Percentiles rank a stretch among this genome's conserved stretches.
phyloP scores from a whole-genome alignment of 2,888 invertebrate genomes.

The Patella ulyssiponensis region DNA sequence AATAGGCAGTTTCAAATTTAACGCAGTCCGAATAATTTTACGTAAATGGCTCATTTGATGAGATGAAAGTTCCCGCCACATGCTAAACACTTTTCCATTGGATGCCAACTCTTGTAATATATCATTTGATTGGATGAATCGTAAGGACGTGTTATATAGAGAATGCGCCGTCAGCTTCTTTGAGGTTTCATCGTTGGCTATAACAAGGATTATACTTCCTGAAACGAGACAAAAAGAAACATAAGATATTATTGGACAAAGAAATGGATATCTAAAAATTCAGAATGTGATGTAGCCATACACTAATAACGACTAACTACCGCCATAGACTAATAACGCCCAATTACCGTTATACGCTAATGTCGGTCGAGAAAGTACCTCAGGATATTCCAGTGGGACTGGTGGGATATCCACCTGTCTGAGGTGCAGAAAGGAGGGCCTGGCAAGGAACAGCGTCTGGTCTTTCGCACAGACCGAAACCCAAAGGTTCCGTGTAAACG shows the following conservation, averaged over 20 bases:
- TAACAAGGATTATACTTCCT: conserved; percentile 54
- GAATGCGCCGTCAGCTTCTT: conserved; percentile 55
- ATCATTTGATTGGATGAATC: conserved; percentile 56
- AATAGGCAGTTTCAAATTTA: conserved; percentile 38
- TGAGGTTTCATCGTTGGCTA: conserved; percentile 62
- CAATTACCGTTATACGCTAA: too few species aligned
- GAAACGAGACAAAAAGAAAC: conserved; percentile 24
- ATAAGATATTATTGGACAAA: neutral
- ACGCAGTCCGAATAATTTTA: conserved; percentile 49
- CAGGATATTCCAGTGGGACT: too few species aligned
- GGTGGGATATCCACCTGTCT: too few species aligned
- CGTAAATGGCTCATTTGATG: conserved; percentile 61
- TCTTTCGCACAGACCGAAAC: too few species aligned
- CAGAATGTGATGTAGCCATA: too few species aligned
- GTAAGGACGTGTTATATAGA: conserved; percentile 57
- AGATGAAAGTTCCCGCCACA: conserved; percentile 61
- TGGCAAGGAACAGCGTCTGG: too few species aligned
- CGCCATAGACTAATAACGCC: too few species aligned
- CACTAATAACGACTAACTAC: too few species aligned
- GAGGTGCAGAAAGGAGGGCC: too few species aligned
- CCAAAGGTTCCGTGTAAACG: too few species aligned
- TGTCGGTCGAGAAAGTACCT: too few species aligned
- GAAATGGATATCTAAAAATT: too few species aligned
- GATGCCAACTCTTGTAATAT: conserved; percentile 60
- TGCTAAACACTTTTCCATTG: conserved; percentile 56